Base-by-base conservation (phyloP, 2,113 vertebrate genomes). In the Triplophysa rosa region DNA sequence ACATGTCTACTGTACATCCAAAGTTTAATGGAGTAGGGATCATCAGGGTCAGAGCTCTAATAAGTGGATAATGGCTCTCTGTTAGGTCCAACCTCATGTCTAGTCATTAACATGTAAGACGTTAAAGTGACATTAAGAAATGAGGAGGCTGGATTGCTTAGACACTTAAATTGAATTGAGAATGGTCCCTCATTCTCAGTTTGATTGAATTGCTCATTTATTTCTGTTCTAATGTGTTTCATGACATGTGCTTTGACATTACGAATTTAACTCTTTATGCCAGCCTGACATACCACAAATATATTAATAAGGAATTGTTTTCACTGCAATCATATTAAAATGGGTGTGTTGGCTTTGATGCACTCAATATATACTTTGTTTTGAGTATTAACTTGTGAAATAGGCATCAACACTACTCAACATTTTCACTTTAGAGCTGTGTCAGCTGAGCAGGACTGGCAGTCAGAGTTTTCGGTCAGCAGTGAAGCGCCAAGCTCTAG, bases 1-100 rank as follows among this genome's bases (percentile, higher is more conserved):
- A 67, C 75, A 78, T 79, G 59, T 69, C 33, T 92, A 88, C 83
- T 87, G 40, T 84, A 75, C 70, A 72, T 84, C 76, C 80, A 75
- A 84, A 86, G 87, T 88, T 83, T 90, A 90, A 91, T 90, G 86
- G 86, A 90, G 89, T 88, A 86, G 82, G 86, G 83, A 87, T 81
- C 88, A 90, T 91, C 85, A 91, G 29, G 89, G 87, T 87, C 88
- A 88, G 83, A 87, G 72, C 81, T 81, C 82, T 90, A 86, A 90
- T 89, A 85, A 85, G 79, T 85, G 87, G 79, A 85, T 90, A 89
- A 92, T 90, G 82, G 87, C 87, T 87, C 88, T 88, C 86, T 88
- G 82, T 87, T 78, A 74, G 82, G 86, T 84, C 84, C 86, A 79
- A 83, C 85, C 88, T 87, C 85, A 77, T 67, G 84, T 83, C 77